Base-by-base conservation (phyloP, 2,797 vertebrate genomes). In the Typhlichthys subterraneus region DNA sequence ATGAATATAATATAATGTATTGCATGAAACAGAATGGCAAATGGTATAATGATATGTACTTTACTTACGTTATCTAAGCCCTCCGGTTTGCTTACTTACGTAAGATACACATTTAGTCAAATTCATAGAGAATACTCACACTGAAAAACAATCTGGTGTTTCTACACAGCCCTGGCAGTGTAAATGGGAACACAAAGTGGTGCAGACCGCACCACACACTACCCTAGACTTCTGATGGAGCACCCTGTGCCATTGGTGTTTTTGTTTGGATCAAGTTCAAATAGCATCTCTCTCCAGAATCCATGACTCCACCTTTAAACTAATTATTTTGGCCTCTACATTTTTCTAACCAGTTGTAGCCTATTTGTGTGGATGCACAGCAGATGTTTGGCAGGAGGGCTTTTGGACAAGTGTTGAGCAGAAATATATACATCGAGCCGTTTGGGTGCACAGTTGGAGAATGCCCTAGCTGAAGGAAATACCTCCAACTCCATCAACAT, bases 401-500 rank as follows among this genome's bases (percentile, higher is more conserved):
- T 13, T 47, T 47, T 58, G 17, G 12, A 46, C 33, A 2, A 2
- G 38, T 3, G 53, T 61, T n/a, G 55, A 23, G 12, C 38, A 53
- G 68, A 60, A 65, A 62, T 54, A 48, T 29, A 64, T 51, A 12
- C 11, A 53, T 48, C 67, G 45, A 59, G n/a, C 54, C 61, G 19
- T 70, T 67, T 67, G 17, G 64, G 72, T 61, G 54, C 64, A 49
- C 46, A 60, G 70, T 13, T 51, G 45, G 52, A 56, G 59, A 72
- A 69, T 51, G 48, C 58, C 50, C 38, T 53, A 75, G 53, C 76
- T 76, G 33, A 74, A 76, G 80, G 79, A 85, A 88, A 87, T 85
- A 73, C 79, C 83, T 85, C 51, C 62, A 77, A 77, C 65, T 79
- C 67, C 53, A 70, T 86, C 73, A 73, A 85, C 70, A 67, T 77